These are phyloP conservation scores for Tragelaphus imberbis DNA, from an alignment of 2,113 vertebrate genomes.

Conservation along the genomic window DNA sequence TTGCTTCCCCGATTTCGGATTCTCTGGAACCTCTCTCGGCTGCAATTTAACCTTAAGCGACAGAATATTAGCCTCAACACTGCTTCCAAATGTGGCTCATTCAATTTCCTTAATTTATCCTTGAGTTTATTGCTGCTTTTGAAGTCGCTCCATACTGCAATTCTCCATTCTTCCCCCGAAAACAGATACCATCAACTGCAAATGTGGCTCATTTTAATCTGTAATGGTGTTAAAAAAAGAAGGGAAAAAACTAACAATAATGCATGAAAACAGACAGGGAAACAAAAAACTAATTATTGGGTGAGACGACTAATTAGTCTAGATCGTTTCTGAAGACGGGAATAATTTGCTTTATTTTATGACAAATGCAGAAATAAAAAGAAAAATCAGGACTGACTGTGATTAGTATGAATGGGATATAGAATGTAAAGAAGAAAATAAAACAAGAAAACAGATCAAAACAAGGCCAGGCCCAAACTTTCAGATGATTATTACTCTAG, in stretches of 20 bases:
- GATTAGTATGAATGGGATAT: slow-evolving; percentile 86
- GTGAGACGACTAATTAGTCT: slow-evolving; percentile 89
- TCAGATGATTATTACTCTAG: slow-evolving; percentile 72
- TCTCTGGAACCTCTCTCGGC: slow-evolving; percentile 73
- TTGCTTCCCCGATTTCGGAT: slow-evolving; percentile 73
- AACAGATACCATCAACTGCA: slow-evolving; percentile 87
- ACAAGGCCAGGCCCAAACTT: slow-evolving; percentile 81
- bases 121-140: slow-evolving; percentile 88
- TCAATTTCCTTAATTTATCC: slow-evolving; percentile 91
- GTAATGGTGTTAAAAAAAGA: slow-evolving; percentile 85
- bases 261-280: slow-evolving; percentile 88
- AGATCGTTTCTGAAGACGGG: slow-evolving; percentile 86
- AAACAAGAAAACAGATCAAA: slow-evolving; percentile 84
- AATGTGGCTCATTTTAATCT: slow-evolving; percentile 89
- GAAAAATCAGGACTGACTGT: slow-evolving; percentile 84
- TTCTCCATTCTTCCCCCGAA: slow-evolving; percentile 84
- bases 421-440: slow-evolving; percentile 84
- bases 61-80: slow-evolving; percentile 85
- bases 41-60: slow-evolving; percentile 89
- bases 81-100: slow-evolving; percentile 88
- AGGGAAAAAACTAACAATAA: slow-evolving; percentile 87
- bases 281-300: slow-evolving; percentile 91
- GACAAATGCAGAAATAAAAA: slow-evolving; percentile 90
- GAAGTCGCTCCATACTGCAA: slow-evolving; percentile 84
- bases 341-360: slow-evolving; percentile 91